Base-by-base conservation (phyloP, 2,113 vertebrate genomes). In the Neodontobutis hainanensis region DNA sequence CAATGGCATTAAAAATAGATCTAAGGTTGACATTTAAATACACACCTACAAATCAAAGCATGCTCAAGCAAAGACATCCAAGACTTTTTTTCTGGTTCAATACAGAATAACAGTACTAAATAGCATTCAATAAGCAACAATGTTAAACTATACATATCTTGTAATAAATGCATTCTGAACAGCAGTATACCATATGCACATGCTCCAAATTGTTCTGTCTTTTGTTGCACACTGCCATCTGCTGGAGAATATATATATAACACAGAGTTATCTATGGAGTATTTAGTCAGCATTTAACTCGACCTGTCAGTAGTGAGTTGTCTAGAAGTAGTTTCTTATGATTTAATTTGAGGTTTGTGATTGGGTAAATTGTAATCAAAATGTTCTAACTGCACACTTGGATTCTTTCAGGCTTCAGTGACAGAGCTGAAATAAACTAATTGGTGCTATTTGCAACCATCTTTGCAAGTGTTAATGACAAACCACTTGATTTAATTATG, bases 181-280 rank as follows among this genome's bases (percentile, higher is more conserved):
- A 70, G 12, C n/a, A 56, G 11, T 9, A 49, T 15, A 42, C 12
- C 5, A 19, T 6, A 6, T 36, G 43, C 12, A 12, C 34, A 45
- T 1, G 35, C 12, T 5, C 10, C 51, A 57, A 16, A 6, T 4
- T 19, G n/a, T 7, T 58, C n/a, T 8, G 16, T 58, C 56, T 43
- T 34, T 8, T 49, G 45, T 12, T 61, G 16, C 32, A 72, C 8
- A 36, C 32, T 55, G 68, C 43, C 76, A 68, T 53, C 78, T 85
- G 71, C 65, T 82, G 78, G 66, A 58, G 9, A 48, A 47, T 1
- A 5, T 2, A 43, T 14, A 43, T 14, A 3, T 32, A 71, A 27
- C 64, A 51, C 68, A 74, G 36, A 1, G 15, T 9, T 27, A 44
- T 9, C 32, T 19, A 11, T 15, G 27, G 7, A 36, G 34, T 15